A percentile compares a stretch with the other conserved stretches of the same genome.
Evolutionary conservation across 2,797 vertebrate genomes (phyloP).

Genomic region (Brachyalestes nurse): DNA sequence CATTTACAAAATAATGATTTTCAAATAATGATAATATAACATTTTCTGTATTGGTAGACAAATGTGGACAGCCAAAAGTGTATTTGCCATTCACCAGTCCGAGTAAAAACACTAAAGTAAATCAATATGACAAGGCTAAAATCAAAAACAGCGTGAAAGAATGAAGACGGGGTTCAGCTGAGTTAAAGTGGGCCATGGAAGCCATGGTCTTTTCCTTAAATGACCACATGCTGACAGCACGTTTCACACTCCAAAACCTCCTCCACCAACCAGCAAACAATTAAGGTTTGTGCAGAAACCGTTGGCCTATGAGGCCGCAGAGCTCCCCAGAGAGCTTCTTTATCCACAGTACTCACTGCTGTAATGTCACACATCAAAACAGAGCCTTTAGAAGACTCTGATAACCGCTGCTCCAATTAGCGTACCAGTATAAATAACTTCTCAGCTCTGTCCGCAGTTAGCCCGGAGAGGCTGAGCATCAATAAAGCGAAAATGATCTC

Average conservation of each 20-base stretch:
- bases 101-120: too few relatives aligned
- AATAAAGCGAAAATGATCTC: conserved; percentile 42
- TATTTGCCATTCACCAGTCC: too few relatives aligned
- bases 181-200: conserved; percentile 9
- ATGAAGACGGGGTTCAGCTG: background rate
- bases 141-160: too few relatives aligned
- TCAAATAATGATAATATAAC: too few relatives aligned
- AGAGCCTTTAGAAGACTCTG: background rate
- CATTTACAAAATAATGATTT: too few relatives aligned
- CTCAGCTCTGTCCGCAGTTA: conserved; percentile 29
- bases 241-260: background rate
- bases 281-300: conserved; percentile 9
- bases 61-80: too few relatives aligned
- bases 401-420: conserved; percentile 27
- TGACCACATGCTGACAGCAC: conserved; percentile 11
- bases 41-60: too few relatives aligned
- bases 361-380: conserved; percentile 1
- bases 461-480: conserved; percentile 20
- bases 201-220: conserved; percentile 12
- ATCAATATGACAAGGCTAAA: too few relatives aligned
- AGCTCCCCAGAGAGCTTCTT: background rate
- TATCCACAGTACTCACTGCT: conserved; percentile 1
- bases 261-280: background rate
- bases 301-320: background rate
- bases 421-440: conserved; percentile 37